phyloP scores from a whole-genome alignment of 2,113 vertebrate genomes.

The Paramormyrops kingsleyae region DNA sequence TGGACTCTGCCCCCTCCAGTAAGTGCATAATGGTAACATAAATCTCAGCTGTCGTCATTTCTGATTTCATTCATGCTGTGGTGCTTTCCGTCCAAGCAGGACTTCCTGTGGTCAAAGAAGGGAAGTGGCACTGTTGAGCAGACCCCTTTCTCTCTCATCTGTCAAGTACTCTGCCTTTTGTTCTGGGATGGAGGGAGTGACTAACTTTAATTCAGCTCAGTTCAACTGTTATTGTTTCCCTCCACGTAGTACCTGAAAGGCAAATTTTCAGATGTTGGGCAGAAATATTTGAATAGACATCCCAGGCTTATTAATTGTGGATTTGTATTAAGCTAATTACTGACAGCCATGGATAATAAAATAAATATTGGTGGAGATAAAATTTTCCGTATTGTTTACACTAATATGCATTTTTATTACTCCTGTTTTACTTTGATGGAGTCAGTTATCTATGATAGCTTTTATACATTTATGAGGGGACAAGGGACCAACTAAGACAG shows the following conservation, averaged over 20 bases:
- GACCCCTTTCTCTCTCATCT: background rate
- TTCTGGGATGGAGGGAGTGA: background rate
- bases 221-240: background rate
- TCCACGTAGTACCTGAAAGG: background rate
- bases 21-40: background rate
- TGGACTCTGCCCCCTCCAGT: background rate
- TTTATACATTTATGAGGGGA: background rate
- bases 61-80: background rate
- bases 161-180: background rate
- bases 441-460: background rate
- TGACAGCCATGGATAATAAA: background rate
- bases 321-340: background rate
- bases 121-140: background rate
- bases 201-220: background rate
- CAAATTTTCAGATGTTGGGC: background rate
- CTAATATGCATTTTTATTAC: background rate
- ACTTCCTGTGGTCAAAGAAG: constrained; percentile 14
- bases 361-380: background rate
- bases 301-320: background rate
- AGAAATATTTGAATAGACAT: background rate
- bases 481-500: background rate
- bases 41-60: background rate
- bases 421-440: background rate
- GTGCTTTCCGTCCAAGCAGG: constrained; percentile 4
- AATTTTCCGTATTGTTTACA: background rate